These are phyloP conservation scores for Xestia c-nigrum DNA, from an alignment of 2,888 invertebrate species.

Conservation along the genomic window DNA sequence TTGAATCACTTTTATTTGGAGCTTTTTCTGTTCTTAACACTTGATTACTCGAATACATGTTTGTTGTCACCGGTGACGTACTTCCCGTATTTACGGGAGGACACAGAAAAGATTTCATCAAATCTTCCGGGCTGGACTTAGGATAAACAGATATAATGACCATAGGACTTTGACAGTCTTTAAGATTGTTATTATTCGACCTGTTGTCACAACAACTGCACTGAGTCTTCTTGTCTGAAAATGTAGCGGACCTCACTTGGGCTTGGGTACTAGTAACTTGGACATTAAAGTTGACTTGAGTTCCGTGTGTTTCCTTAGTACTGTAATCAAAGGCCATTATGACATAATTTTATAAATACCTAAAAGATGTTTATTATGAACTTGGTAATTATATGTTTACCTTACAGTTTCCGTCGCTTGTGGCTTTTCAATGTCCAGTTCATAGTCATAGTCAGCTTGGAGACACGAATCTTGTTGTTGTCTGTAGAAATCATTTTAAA, in stretches of 20 bases:
- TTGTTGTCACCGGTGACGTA: slow-evolving; percentile 5
- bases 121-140: slow-evolving; percentile 70
- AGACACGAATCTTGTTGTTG: slow-evolving; percentile 46
- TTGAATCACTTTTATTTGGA: slow-evolving; percentile 33
- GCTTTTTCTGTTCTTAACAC: slow-evolving; percentile 28
- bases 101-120: slow-evolving; percentile 34
- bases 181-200: slow-evolving; percentile 44
- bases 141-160: slow-evolving; percentile 87
- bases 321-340: slow-evolving; percentile 57
- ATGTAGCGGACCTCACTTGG: slow-evolving; percentile 34
- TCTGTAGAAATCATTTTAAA: slow-evolving; percentile 24
- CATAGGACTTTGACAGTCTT: slow-evolving; percentile 74
- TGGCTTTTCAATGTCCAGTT: slow-evolving; percentile 11
- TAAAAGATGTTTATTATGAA: neutral
- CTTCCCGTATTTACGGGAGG: neutral
- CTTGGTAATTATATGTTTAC: slow-evolving; percentile 25
- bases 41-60: slow-evolving; percentile 20
- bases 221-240: slow-evolving; percentile 72
- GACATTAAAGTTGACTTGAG: slow-evolving; percentile 78
- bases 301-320: slow-evolving; percentile 75
- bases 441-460: slow-evolving; percentile 54
- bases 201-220: slow-evolving; percentile 69
- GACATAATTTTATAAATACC: slow-evolving; percentile 23
- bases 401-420: slow-evolving; percentile 23
- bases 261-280: slow-evolving; percentile 44